Evolutionary conservation across 2,888 invertebrate species (phyloP).

Genomic region (Yponomeuta cagnagella): DNA sequence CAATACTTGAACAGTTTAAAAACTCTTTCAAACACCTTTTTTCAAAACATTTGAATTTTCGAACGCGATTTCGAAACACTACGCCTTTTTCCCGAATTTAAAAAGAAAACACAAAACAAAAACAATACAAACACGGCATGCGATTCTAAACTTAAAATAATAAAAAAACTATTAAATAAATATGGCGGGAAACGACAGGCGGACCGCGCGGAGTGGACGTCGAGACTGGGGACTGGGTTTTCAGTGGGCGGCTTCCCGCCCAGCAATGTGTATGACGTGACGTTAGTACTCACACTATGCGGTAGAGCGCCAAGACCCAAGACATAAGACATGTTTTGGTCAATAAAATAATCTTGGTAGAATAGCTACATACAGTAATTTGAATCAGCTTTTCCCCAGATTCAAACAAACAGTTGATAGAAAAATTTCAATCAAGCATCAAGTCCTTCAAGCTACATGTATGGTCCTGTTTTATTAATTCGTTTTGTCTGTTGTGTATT

Average conservation of each 20-base stretch:
- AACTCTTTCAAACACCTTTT: slow-evolving; percentile 24
- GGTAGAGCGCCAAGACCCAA: slow-evolving; percentile 35
- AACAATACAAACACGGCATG: slow-evolving; percentile 22
- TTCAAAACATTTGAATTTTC: slow-evolving; percentile 27
- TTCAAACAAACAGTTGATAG: too few relatives aligned
- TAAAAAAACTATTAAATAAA: slow-evolving; percentile 13
- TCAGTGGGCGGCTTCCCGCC: slow-evolving; percentile 67
- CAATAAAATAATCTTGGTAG: too few relatives aligned
- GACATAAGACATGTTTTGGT: background rate
- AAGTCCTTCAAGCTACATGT: too few relatives aligned
- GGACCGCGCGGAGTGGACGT: slow-evolving; percentile 76
- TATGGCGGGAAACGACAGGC: slow-evolving; percentile 61
- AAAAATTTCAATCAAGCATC: too few relatives aligned
- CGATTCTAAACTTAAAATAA: background rate
- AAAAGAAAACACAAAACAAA: slow-evolving; percentile 31
- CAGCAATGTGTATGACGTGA: slow-evolving; percentile 32
- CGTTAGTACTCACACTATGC: slow-evolving; percentile 50
- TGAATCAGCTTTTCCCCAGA: too few relatives aligned
- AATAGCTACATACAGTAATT: too few relatives aligned
- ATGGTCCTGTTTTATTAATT: too few relatives aligned
- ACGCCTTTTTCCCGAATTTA: slow-evolving; percentile 44
- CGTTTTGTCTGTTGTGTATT: too few relatives aligned
- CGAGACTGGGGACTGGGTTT: slow-evolving; percentile 72
- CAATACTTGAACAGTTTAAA: slow-evolving; percentile 38
- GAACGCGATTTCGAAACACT: slow-evolving; percentile 46